Evolutionary conservation across 2,113 vertebrate species (phyloP).

Genomic region (Gobiocypris rarus): DNA sequence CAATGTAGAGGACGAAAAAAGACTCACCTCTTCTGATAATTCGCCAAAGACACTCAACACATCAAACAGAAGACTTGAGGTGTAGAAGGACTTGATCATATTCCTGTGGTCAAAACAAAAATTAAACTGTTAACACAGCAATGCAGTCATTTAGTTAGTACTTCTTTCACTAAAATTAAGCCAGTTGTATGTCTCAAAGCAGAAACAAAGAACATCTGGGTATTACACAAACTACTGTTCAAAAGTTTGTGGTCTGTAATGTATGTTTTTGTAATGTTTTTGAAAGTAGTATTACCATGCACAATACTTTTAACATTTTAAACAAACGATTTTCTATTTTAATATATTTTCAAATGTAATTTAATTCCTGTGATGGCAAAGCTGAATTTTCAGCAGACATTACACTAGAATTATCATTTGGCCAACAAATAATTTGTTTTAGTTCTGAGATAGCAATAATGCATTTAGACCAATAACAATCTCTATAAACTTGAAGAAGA

Average conservation of each 20-base stretch:
- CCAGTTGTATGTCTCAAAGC: not conserved
- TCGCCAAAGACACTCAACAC: slow-evolving; percentile 95
- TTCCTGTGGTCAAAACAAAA: slow-evolving; percentile 80
- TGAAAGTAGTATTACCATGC: not conserved
- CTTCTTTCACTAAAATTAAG: not conserved
- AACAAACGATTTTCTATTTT: not conserved
- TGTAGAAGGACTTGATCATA: slow-evolving; percentile 99
- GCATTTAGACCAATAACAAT: no score
- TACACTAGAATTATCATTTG: no score
- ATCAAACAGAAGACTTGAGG: slow-evolving; percentile 92
- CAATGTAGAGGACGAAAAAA: not conserved
- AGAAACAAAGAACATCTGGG: not conserved
- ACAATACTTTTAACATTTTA: not conserved
- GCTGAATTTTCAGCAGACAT: no score
- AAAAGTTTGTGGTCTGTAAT: not conserved
- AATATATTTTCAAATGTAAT: not conserved
- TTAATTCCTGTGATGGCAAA: no score
- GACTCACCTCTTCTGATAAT: slow-evolving; percentile 90
- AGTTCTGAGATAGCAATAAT: no score
- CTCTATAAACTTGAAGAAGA: no score
- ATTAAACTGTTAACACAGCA: not conserved
- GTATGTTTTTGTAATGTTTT: not conserved
- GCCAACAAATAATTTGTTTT: no score
- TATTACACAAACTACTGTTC: not conserved
- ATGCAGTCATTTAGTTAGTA: not conserved